Evolutionary conservation across 1,140 invertebrate genomes (phyloP).

Genomic region (Berghia stephanieae): DNA sequence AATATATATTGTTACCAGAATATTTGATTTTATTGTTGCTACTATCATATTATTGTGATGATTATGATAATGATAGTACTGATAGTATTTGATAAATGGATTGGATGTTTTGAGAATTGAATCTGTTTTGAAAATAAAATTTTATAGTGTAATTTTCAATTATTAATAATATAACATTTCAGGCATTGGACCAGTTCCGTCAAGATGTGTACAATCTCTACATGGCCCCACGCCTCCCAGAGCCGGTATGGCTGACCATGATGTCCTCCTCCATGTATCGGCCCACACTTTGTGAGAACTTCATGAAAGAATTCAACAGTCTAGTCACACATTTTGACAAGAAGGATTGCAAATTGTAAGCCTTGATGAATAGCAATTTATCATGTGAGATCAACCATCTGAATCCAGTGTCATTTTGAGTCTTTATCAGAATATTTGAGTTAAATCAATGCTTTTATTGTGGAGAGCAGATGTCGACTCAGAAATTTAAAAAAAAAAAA

Average conservation of each 20-base stretch:
- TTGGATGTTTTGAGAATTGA: background rate
- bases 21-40: too few species aligned
- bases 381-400: too few species aligned
- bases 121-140: background rate
- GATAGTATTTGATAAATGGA: too few species aligned
- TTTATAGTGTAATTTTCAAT: background rate
- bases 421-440: too few species aligned
- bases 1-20: too few species aligned
- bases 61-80: too few species aligned
- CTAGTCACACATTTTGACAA: constrained; percentile 73
- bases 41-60: too few species aligned
- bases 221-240: constrained; percentile 73
- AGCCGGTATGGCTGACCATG: constrained; percentile 77
- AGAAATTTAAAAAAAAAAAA: too few species aligned
- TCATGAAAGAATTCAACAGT: constrained; percentile 64
- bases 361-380: too few species aligned
- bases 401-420: too few species aligned
- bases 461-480: background rate
- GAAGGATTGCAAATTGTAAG: constrained; percentile 86
- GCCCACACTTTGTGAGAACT: constrained; percentile 62
- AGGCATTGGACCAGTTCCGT: constrained; percentile 62
- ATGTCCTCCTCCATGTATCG: constrained; percentile 65
- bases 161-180: constrained; percentile 44
- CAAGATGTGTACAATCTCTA: constrained; percentile 75
- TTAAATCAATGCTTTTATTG: background rate